A percentile compares a stretch with the other conserved stretches of the same genome.
Evolutionary conservation across 2,797 vertebrate species (phyloP).

Genomic region (Sebastes goodei): DNA sequence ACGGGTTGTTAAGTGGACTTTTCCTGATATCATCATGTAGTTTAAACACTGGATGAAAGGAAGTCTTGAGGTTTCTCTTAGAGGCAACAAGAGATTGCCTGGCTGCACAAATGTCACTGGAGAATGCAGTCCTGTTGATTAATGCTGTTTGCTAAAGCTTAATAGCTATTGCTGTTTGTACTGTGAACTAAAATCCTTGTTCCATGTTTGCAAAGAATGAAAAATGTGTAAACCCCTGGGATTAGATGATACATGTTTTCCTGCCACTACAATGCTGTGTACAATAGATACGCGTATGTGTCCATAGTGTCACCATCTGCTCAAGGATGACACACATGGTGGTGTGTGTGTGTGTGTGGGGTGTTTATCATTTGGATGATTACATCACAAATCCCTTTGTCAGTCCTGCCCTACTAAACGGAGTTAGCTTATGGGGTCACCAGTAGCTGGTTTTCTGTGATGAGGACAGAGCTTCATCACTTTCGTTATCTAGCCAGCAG

Average conservation of each 20-base stretch:
- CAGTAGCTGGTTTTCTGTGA: neutral
- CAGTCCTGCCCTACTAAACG: constrained; percentile 20
- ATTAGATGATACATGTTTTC: neutral
- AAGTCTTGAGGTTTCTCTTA: neutral
- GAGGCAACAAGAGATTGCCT: constrained; percentile 1
- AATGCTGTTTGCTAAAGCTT: constrained; percentile 5
- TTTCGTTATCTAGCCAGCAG: neutral
- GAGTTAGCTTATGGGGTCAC: neutral
- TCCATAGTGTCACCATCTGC: constrained; percentile 2
- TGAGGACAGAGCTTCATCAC: neutral
- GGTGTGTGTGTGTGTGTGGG: neutral
- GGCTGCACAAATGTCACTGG: neutral
- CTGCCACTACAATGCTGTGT: neutral
- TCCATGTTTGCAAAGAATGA: neutral
- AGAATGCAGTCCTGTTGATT: constrained; percentile 11
- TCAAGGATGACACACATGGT: neutral
- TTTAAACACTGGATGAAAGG: constrained; percentile 8
- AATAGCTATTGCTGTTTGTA: constrained; percentile 10
- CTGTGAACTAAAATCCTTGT: neutral
- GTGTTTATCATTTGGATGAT: constrained; percentile 28
- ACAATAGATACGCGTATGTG: neutral
- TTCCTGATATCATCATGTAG: neutral
- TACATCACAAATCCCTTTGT: constrained; percentile 48
- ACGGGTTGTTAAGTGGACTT: neutral
- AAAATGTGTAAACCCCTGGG: neutral